Evolutionary conservation across 2,113 vertebrate species (phyloP), one percentile per base, ranked within the genome.

Genomic region (Notarius quadriscutis): DNA sequence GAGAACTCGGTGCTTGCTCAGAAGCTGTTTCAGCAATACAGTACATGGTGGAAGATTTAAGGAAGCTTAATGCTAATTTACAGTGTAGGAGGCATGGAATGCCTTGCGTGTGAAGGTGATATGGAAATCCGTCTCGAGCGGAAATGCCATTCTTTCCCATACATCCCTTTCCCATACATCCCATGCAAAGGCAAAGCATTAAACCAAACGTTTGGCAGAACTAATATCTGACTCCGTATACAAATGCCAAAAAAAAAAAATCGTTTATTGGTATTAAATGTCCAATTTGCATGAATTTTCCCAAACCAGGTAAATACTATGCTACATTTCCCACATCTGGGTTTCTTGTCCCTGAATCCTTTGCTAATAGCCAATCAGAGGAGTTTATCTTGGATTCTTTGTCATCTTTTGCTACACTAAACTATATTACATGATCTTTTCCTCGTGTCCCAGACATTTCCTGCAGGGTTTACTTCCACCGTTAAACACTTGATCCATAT

Each of bases 11-110:
- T 15, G 53, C 15, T 58, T 1, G 7, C 8, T 79, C 50, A 30
- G 27, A 30, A 58, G 8, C n/a, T 25, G 7, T 22, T 81, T 62
- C 4, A 81, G 27, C 55, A 9, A 41, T 20, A 1, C 55, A 9
- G 22, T 20, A 1, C 1, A 9, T 30, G 4, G 15, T 57, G 51
- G 8, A 58, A 15, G 48, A n/a, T 34, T 86, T 34, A 34, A 71
- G 83, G 27, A 72, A 57, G 25, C 4, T 17, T 17, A 18, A 69
- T 67, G 12, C 25, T 53, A 53, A 30, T 67, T 27, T 53, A 11
- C 63, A 18, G 15, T 65, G 81, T 27, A 67, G 81, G 81, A 69
- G 81, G 41, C 53, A 27, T 30, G 81, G 34, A 48, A 50, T 83
- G 48, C 8, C 30, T 27, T 83, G 48, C n/a, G 27, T 69, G 82